phyloP scores from a whole-genome alignment of 1,140 invertebrate genomes.

The Hyles vespertilio region DNA sequence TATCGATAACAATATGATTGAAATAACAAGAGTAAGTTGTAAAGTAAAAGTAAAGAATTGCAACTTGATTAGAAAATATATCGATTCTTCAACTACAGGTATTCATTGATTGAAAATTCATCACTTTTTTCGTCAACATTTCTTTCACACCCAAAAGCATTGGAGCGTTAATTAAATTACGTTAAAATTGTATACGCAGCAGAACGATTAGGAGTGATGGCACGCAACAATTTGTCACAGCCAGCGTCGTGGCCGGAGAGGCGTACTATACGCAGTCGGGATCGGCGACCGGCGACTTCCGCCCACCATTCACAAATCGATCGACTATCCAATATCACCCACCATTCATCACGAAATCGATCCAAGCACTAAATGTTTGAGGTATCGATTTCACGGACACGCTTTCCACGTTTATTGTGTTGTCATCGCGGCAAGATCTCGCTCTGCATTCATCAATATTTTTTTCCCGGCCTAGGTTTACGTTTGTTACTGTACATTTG shows the following conservation, averaged over 20 bases:
- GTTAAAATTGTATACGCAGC: slow-evolving; percentile 38
- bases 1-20: too few species aligned
- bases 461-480: slow-evolving; percentile 14
- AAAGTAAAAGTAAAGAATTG: too few species aligned
- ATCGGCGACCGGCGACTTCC: slow-evolving; percentile 41
- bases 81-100: too few species aligned
- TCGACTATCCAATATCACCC: slow-evolving; percentile 32
- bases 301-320: slow-evolving; percentile 41
- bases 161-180: slow-evolving; percentile 60
- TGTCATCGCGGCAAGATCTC: slow-evolving; percentile 5
- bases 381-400: slow-evolving; percentile 61
- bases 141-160: slow-evolving; percentile 35
- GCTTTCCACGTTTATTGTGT: slow-evolving; percentile 29
- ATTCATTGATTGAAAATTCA: too few species aligned
- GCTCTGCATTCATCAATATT: slow-evolving; percentile 4
- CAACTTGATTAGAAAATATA: background rate
- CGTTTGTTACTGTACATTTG: slow-evolving; percentile 9
- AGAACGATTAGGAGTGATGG: slow-evolving; percentile 42
- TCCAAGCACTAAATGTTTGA: slow-evolving; percentile 46
- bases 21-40: too few species aligned
- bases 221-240: slow-evolving; percentile 64
- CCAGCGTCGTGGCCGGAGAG: slow-evolving; percentile 20
- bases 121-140: slow-evolving; percentile 4
- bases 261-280: slow-evolving; percentile 8
- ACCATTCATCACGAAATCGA: slow-evolving; percentile 64